Evolutionary conservation across 2,797 vertebrate genomes (phyloP).

Genomic region (Urophycis tenuis): DNA sequence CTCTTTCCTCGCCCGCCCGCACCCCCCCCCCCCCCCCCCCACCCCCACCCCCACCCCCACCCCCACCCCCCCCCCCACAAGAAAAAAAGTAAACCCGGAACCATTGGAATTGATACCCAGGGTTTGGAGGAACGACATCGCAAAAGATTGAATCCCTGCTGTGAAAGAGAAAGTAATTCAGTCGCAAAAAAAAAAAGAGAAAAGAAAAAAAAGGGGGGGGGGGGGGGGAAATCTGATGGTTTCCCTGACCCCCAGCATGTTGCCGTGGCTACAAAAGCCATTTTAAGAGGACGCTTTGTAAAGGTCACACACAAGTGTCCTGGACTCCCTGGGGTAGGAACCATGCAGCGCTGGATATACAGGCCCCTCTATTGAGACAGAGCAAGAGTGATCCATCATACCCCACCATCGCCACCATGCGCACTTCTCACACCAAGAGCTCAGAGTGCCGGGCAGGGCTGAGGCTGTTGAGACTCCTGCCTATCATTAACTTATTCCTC

Average conservation of each 20-base stretch:
- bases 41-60: no score
- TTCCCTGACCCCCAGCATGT: constrained; percentile 19
- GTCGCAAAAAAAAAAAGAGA: background rate
- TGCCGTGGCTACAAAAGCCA: constrained; percentile 30
- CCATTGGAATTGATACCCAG: background rate
- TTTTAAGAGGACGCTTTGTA: constrained; percentile 39
- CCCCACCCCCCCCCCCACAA: no score
- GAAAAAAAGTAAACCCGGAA: background rate
- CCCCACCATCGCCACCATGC: constrained; percentile 19
- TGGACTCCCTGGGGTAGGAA: constrained; percentile 14
- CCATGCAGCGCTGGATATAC: constrained; percentile 30
- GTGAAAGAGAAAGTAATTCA: background rate
- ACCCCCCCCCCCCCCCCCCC: no score
- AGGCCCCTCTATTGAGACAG: constrained; percentile 33
- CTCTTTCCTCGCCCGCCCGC: no score
- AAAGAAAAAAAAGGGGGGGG: no score
- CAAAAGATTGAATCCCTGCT: background rate
- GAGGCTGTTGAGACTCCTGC: constrained; percentile 32
- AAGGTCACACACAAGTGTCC: constrained; percentile 12
- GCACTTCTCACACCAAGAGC: constrained; percentile 28
- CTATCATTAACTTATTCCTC: constrained; percentile 28
- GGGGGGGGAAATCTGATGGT: background rate
- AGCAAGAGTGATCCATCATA: constrained; percentile 16
- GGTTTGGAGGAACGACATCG: background rate
- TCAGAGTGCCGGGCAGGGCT: constrained; percentile 34